These are phyloP conservation scores for Hydrophis major DNA, from an alignment of 2,797 vertebrate species.

Conservation along the genomic window DNA sequence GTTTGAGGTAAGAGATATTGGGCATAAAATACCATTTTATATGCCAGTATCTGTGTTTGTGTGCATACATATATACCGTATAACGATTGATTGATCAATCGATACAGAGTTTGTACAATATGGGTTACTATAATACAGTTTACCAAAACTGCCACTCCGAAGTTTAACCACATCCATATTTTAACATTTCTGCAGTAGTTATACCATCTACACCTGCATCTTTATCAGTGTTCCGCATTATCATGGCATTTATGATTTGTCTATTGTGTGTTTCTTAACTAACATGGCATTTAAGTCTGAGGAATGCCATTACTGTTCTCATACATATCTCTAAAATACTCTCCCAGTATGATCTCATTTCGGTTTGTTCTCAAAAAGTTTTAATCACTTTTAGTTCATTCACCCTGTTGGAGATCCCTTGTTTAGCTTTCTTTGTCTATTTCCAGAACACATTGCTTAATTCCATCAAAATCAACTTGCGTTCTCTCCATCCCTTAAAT, in stretches of 20 bases:
- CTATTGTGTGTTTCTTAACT: not conserved
- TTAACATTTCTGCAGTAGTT: not conserved
- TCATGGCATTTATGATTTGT: not conserved
- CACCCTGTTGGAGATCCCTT: not conserved
- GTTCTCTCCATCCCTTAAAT: not conserved
- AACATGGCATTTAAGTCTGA: not conserved
- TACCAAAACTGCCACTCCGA: not conserved
- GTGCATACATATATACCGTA: not conserved
- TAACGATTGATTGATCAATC: not conserved
- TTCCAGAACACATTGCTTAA: not conserved
- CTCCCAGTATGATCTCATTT: not conserved
- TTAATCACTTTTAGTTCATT: not conserved
- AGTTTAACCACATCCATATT: not conserved
- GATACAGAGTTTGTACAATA: not conserved
- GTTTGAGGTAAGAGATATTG: not conserved
- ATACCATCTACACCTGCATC: not conserved
- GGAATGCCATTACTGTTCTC: not conserved
- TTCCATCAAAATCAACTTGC: not conserved
- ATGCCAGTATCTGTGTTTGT: not conserved
- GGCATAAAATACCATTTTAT: not conserved
- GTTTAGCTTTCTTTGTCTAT: not conserved
- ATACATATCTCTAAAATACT: not conserved
- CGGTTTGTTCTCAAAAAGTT: not conserved
- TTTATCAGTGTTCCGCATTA: not conserved
- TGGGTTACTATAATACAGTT: not conserved